A percentile compares a stretch with the other conserved stretches of the same genome.
Evolutionary conservation across 1,140 invertebrate genomes (phyloP).

Genomic region (Drosophila melanica): DNA sequence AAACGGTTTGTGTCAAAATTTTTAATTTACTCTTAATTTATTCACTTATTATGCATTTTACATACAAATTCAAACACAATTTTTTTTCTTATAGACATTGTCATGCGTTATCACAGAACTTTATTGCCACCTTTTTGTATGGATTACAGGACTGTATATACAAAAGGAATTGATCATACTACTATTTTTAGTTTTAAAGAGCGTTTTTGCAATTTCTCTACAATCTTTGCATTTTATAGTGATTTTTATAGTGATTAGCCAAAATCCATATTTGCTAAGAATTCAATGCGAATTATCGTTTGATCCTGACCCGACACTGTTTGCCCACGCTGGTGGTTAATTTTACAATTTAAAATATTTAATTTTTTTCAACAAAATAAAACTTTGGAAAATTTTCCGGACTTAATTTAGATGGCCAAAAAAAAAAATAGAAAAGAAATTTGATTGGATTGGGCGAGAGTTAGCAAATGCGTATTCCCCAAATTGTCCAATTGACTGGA

Average conservation of each 20-base stretch:
- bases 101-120: not conserved
- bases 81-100: not conserved
- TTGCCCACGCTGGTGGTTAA: not conserved
- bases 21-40: no score
- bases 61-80: not conserved
- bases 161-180: no score
- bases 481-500: slow-evolving; percentile 11
- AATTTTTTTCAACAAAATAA: not conserved
- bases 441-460: not conserved
- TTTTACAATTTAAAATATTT: not conserved
- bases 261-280: not conserved
- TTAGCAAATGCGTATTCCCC: not conserved
- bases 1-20: no score
- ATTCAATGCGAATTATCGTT: not conserved
- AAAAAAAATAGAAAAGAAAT: not conserved
- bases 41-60: no score
- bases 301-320: no score
- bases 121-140: not conserved
- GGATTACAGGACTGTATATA: not conserved
- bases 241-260: no score
- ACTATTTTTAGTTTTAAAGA: no score
- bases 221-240: not conserved
- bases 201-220: not conserved
- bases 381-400: not conserved
- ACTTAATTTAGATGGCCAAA: not conserved